A percentile compares a stretch with the other conserved stretches of the same genome.
phyloP scores from a whole-genome alignment of 2,888 invertebrate species.

The Drosophila rellima region DNA sequence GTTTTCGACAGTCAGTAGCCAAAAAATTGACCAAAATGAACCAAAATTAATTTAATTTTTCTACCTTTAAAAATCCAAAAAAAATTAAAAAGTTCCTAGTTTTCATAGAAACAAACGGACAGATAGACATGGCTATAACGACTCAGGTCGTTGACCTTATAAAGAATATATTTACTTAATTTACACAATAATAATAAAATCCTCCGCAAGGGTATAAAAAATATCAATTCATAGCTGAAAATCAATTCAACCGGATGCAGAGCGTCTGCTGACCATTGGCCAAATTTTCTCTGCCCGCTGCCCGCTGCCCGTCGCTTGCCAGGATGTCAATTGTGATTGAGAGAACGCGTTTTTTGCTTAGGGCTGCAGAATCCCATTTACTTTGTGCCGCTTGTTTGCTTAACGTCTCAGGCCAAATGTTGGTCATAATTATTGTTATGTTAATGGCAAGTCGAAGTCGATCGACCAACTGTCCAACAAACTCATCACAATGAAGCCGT shows the following conservation, averaged over 20 bases:
- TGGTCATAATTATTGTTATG: constrained; percentile 79
- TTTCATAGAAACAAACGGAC: too few species aligned
- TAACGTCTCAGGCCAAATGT: constrained; percentile 66
- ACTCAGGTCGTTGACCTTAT: too few species aligned
- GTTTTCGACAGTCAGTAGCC: too few species aligned
- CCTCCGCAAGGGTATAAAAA: not conserved
- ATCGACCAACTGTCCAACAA: constrained; percentile 7
- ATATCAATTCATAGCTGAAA: constrained; percentile 45
- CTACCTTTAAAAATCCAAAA: not conserved
- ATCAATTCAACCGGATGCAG: constrained; percentile 80
- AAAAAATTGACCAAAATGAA: too few species aligned
- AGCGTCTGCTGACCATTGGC: constrained; percentile 63
- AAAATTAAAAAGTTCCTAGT: too few species aligned
- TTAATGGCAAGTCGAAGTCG: constrained; percentile 55
- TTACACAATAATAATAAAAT: not conserved
- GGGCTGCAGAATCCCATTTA: constrained; percentile 70
- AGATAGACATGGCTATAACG: too few species aligned
- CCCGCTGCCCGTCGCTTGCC: constrained; percentile 22
- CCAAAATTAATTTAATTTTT: too few species aligned
- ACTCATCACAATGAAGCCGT: constrained; percentile 17
- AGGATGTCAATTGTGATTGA: constrained; percentile 75
- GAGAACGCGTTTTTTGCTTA: constrained; percentile 58
- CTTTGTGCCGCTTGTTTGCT: constrained; percentile 57
- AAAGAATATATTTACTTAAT: too few species aligned
- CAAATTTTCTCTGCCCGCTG: constrained; percentile 21